Evolutionary conservation across 2,888 invertebrate genomes (phyloP), one percentile per base, ranked within the genome.

Genomic region (Dolichopus griseipennis): DNA sequence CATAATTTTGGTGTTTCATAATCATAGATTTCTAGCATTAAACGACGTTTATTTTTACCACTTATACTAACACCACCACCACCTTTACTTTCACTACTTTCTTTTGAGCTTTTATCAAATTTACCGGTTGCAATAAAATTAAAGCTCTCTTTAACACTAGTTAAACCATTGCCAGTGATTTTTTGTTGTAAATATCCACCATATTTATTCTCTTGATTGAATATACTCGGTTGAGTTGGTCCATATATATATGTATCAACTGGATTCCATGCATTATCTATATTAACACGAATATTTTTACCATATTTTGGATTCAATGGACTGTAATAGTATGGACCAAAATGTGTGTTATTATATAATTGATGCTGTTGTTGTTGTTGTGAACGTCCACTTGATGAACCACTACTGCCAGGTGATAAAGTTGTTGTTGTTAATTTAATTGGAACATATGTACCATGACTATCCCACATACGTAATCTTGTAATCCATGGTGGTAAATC

Each of bases 1-100:
- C 93, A 93, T 66, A 93, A 83, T 74, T 88, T 87, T 5, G 93
- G 93, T 65, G 90, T 87, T 73, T 89, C 88, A 71, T 84, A 83
- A 79, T 90, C 90, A 77, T 90, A 91, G 81, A 87, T 90, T 75
- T 88, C 89, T 65, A 89, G 88, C 72, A 91, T 83, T 66, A 87
- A 79, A 27, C 79, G 78, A 33, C 82, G 75, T 73, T 81, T 81
- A 68, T 79, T 78, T 72, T 81, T 81, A 65, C 74, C 76, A 71
- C 76, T 76, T 20, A n/a, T 20, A 8, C 63, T n/a, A 18, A 52
- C 61, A 18, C 22, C n/a, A n/a, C 34, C 20, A 5, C n/a, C n/a
- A 52, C 66, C 70, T 62, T 70, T 71, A 43, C 68, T 70, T 64
- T 65, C 64, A 2, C 72, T 69, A 18, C 73, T 73, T 52, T 73